Evolutionary conservation across 2,888 invertebrate genomes (phyloP), one percentile per base, ranked within the genome.

Genomic region (Coelinius sp.): DNA sequence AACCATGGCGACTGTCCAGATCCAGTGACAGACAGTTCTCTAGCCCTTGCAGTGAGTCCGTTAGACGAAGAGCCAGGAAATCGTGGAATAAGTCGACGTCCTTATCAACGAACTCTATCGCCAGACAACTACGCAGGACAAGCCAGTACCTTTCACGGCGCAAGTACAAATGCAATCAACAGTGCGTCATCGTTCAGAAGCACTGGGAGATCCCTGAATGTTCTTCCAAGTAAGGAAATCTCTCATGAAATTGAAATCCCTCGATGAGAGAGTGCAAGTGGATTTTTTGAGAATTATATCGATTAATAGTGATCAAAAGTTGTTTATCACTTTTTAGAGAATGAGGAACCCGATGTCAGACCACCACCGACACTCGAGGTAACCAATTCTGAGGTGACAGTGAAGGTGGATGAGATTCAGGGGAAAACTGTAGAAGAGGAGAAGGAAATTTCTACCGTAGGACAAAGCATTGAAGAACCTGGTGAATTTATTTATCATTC

Each of bases 1-100:
- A 90, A 89, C 77, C 88, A 88, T 67, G 89, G 88, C 5, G 90
- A 90, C 78, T 91, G 90, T 75, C 82, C 86, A 66, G 76, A 73
- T 75, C 65, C 79, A 27, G 77, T 78, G 65, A 82, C 81, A 73
- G 78, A 79, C 31, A 74, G 73, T 46, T 64, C 75, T 46, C 64
- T 81, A 76, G 49, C 80, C 74, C 52, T 79, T 68, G 70, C 78
- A 7, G 80, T 79, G 31, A 81, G 80, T 79, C 74, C 82, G 25
- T 65, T 77, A 53, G 76, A 79, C n/a, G 79, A 78, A 46, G 77
- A 69, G 14, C 62, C 70, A 20, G 78, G 56, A 49, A 73, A 71
- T 27, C 70, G 75, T 56, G 79, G 77, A 46, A 76, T 74, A 62
- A 78, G 78, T 75, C 79, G 72, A 68, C 68, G 79, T 8, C 77